Evolutionary conservation across 2,888 invertebrate species (phyloP).

Genomic region (Limnephilus rhombicus): DNA sequence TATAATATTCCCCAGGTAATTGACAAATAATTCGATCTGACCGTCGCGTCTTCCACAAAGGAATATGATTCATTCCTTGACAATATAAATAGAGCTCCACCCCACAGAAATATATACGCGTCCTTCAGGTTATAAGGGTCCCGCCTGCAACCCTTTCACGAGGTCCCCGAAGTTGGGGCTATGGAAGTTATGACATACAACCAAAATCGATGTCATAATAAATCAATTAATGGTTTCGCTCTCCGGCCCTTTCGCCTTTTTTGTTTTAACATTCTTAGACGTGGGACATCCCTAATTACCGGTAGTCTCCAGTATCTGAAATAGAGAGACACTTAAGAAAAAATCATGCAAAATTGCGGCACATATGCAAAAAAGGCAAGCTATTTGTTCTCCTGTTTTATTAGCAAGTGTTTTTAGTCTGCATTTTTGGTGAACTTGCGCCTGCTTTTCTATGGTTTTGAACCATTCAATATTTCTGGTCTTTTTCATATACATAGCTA

Average conservation of each 20-base stretch:
- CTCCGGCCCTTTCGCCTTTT: conserved; percentile 58
- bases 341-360: not conserved
- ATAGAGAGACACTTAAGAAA: not conserved
- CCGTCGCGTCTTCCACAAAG: not conserved
- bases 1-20: not conserved
- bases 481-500: conserved; percentile 25
- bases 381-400: not conserved
- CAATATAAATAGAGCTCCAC: conserved; percentile 44
- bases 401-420: not conserved
- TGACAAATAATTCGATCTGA: not conserved
- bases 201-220: conserved; percentile 66
- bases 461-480: not conserved
- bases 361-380: not conserved
- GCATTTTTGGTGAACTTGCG: not conserved
- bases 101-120: conserved; percentile 54
- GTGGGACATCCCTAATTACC: conserved; percentile 65
- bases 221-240: conserved; percentile 66
- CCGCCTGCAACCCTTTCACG: conserved; percentile 30
- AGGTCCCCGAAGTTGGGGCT: conserved; percentile 51
- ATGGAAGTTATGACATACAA: conserved; percentile 65
- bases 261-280: conserved; percentile 62
- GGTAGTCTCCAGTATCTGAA: conserved; percentile 7
- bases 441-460: not conserved
- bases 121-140: conserved; percentile 52
- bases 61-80: conserved; percentile 49